phyloP scores from a whole-genome alignment of 2,888 invertebrate genomes.

The Nebria salina region DNA sequence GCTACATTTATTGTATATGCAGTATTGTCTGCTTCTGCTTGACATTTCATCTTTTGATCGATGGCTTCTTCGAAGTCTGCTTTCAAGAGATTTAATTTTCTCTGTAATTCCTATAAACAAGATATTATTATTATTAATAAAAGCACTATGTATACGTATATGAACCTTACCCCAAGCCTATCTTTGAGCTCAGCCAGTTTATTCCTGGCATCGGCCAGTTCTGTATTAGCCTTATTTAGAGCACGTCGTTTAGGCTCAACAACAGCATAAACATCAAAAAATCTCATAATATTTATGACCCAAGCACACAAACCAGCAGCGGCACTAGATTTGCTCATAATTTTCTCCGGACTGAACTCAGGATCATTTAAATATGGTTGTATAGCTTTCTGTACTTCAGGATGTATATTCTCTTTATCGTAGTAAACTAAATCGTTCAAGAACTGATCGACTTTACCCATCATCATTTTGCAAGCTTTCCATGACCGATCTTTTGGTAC shows the following conservation, averaged over 20 bases:
- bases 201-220: constrained; percentile 82
- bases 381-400: constrained; percentile 84
- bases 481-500: constrained; percentile 92
- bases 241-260: constrained; percentile 93
- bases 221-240: constrained; percentile 84
- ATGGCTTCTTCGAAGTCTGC: constrained; percentile 88
- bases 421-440: constrained; percentile 84
- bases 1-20: constrained; percentile 90
- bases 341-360: constrained; percentile 86
- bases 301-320: constrained; percentile 94
- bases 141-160: too few species aligned
- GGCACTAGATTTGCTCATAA: constrained; percentile 86
- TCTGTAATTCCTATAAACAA: constrained; percentile 73
- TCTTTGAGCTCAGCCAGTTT: constrained; percentile 81
- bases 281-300: constrained; percentile 92
- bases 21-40: constrained; percentile 92
- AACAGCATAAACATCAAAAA: constrained; percentile 89
- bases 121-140: not conserved
- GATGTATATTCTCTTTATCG: constrained; percentile 93
- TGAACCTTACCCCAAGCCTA: constrained; percentile 67
- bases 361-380: constrained; percentile 72
- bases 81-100: constrained; percentile 77
- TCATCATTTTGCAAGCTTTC: constrained; percentile 90
- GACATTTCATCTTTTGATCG: constrained; percentile 87
- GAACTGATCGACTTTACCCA: constrained; percentile 91